These are phyloP conservation scores for Prunella fulvescens DNA, from an alignment of 2,113 vertebrate species.

Conservation along the genomic window DNA sequence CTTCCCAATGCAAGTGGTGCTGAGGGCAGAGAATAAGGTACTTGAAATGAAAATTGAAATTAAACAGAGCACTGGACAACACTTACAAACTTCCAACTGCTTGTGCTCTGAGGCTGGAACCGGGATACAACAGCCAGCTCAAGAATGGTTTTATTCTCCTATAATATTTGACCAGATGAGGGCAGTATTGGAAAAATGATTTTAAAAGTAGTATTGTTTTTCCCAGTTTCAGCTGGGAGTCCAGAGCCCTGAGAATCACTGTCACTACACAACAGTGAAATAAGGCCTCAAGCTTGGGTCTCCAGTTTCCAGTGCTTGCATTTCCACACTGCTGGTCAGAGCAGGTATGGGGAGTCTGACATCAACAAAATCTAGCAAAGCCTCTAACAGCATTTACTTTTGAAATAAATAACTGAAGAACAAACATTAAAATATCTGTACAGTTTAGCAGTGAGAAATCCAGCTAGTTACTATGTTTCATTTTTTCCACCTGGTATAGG, in stretches of 20 bases:
- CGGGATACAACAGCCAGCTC: background rate
- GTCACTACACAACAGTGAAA: background rate
- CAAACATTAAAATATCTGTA: background rate
- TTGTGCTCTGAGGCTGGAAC: background rate
- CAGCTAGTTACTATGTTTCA: background rate
- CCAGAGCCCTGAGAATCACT: background rate
- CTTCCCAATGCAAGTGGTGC: slow-evolving; percentile 88
- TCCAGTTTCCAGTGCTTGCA: background rate
- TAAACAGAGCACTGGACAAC: background rate
- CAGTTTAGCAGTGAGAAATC: background rate
- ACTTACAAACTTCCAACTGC: background rate
- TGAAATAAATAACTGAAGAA: background rate
- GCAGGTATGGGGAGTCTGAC: background rate
- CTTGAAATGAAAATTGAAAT: background rate
- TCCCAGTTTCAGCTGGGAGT: background rate
- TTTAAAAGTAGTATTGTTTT: background rate
- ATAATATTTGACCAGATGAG: background rate
- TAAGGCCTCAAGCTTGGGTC: background rate
- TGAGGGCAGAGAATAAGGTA: background rate
- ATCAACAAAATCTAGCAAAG: background rate
- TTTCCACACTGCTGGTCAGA: background rate
- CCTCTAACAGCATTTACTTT: background rate
- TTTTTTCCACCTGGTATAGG: background rate
- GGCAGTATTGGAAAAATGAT: background rate
- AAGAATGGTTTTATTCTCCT: background rate